These are phyloP conservation scores for Aramus guarauna DNA, from an alignment of 2,113 vertebrate species.

Conservation along the genomic window DNA sequence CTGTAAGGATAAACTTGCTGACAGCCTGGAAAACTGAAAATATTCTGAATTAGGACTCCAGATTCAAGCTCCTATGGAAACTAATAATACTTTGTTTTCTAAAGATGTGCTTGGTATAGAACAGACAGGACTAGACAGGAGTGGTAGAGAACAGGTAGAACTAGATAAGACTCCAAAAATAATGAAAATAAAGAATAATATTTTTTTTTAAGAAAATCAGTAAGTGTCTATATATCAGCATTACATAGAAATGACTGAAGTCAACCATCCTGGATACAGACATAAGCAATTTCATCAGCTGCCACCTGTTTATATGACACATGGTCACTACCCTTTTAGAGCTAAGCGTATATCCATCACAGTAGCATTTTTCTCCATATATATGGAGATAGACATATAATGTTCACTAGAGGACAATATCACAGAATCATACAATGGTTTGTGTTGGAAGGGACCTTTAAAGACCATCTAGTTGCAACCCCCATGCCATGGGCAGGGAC, in stretches of 20 bases:
- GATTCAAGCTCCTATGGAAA: neutral
- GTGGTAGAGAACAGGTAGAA: neutral
- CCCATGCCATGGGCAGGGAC: fast-evolving
- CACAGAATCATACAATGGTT: neutral
- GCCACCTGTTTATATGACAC: neutral
- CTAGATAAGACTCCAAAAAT: neutral
- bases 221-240: neutral
- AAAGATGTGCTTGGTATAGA: neutral
- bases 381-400: neutral
- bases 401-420: neutral
- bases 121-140: neutral
- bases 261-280: neutral
- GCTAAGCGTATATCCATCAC: neutral
- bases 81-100: neutral
- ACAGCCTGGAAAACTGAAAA: neutral
- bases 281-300: neutral
- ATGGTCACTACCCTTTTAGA: neutral
- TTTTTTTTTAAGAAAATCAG: neutral
- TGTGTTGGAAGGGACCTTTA: neutral
- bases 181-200: neutral
- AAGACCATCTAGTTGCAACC: neutral
- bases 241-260: neutral
- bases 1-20: neutral
- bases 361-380: neutral
- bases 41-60: neutral